Percentiles rank a stretch among this genome's conserved stretches.
These are phyloP conservation scores for Hydropsyche tenuis DNA, from an alignment of 1,140 invertebrate genomes.

Conservation along the genomic window DNA sequence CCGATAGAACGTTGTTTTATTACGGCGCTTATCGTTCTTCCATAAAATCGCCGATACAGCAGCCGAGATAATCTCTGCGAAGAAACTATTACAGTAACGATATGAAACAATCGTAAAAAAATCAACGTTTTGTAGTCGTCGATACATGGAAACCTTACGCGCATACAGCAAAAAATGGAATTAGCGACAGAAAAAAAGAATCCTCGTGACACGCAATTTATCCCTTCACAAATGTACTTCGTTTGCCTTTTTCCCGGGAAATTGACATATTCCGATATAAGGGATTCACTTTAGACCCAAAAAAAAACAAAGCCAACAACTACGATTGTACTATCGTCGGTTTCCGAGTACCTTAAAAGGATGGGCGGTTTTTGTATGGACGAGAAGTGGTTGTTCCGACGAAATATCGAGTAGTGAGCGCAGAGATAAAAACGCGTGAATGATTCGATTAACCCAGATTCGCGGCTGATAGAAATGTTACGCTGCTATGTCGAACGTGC, in stretches of 20 bases:
- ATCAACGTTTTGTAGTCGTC: too few relatives aligned
- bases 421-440: conserved; percentile 26
- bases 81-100: not conserved
- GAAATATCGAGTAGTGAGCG: conserved; percentile 23
- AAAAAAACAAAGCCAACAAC: too few relatives aligned
- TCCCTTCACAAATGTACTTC: not conserved
- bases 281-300: too few relatives aligned
- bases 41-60: conserved; percentile 3
- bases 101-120: not conserved
- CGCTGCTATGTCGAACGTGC: not conserved
- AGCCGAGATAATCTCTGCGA: not conserved
- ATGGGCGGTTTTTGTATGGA: too few relatives aligned
- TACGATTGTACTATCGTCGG: too few relatives aligned
- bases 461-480: conserved; percentile 24
- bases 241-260: not conserved
- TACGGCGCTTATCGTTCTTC: conserved; percentile 10
- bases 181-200: not conserved
- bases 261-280: not conserved
- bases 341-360: too few relatives aligned
- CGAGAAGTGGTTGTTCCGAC: too few relatives aligned
- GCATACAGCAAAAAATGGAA: not conserved
- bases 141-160: too few relatives aligned
- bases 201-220: not conserved
- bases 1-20: conserved; percentile 3
- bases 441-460: conserved; percentile 39